These are phyloP conservation scores for Micromussa lordhowensis DNA, from an alignment of 92 coral and sea anemone genomes.

Conservation along the genomic window DNA sequence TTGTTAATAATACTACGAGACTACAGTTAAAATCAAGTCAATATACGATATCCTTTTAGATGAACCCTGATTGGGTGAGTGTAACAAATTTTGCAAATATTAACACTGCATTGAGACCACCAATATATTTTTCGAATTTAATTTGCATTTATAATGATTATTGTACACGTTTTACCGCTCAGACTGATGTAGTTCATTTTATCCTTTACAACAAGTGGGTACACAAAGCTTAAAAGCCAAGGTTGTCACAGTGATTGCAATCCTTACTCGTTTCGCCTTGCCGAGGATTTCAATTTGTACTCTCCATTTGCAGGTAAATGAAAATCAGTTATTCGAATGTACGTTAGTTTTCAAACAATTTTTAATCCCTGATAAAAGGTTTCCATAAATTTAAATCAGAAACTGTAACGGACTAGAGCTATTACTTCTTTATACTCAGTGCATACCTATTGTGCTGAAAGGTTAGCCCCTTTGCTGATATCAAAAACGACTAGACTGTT, in stretches of 20 bases:
- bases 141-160: not conserved
- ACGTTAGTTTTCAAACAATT: not conserved
- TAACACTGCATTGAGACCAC: not conserved
- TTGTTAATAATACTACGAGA: not conserved
- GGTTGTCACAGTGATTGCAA: not conserved
- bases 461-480: not conserved
- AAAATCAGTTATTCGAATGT: not conserved
- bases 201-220: not conserved
- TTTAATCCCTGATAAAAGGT: not conserved
- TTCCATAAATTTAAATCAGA: not conserved
- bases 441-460: not conserved
- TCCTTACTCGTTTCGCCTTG: too few species aligned
- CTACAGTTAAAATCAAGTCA: not conserved
- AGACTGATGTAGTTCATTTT: conserved; percentile 3
- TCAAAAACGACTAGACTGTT: not conserved
- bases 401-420: not conserved
- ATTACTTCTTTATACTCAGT: not conserved
- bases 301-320: conserved; percentile 12
- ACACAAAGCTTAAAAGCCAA: conserved; percentile 8
- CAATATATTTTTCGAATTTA: conserved; percentile 12
- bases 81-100: conserved; percentile 35
- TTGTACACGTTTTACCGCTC: not conserved
- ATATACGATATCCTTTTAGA: not conserved
- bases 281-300: conserved; percentile 4
- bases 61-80: conserved; percentile 8